Evolutionary conservation across 1,140 invertebrate species (phyloP), one percentile per base, ranked within the genome.

Genomic region (Drosophila pseudoananassae): DNA sequence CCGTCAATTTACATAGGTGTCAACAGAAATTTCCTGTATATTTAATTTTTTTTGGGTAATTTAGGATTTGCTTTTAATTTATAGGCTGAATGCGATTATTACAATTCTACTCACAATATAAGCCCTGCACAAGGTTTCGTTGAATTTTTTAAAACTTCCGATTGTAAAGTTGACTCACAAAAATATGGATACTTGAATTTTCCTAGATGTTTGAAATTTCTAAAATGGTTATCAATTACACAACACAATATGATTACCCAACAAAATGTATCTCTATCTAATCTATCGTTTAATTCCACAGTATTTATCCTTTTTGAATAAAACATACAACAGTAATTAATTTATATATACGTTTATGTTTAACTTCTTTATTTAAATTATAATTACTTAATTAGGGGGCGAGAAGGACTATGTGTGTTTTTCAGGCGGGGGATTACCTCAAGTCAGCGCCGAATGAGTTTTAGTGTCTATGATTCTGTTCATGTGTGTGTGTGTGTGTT

Each of bases 271-370:
- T 20, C 2, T 20, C 20, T 27, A 27, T 27, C 25, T 6, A 27
- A 27, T 1, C 25, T 27, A 27, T 27, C 25, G 6, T 6, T 20
- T 20, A 29, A 29, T 0, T 31, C 2, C 8, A 10, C 2, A 29
- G 27, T 7, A 29, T 29, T 29, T 29, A 31, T 31, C 31, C 8
- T 9, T 3, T 12, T 12, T 3, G 0, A 29, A 36, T 9, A 12
- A 57, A 45, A 50, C 31, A 15, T 25, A 20, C 25, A 31, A 63
- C 46, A 38, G 12, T 14, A 43, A 50, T 77, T 74, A 52, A 43
- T 72, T 87, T 87, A 80, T 82, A 72, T 63, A 54, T 68, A 76
- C 50, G 55, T 68, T 69, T 84, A 71, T 78, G 69, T 57, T 85
- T 58, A 77, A 80, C 65, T 52, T 33, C 57, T 75, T 45, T 17